Evolutionary conservation across 1,140 invertebrate genomes (phyloP).

Genomic region (Drosophila baimaii): DNA sequence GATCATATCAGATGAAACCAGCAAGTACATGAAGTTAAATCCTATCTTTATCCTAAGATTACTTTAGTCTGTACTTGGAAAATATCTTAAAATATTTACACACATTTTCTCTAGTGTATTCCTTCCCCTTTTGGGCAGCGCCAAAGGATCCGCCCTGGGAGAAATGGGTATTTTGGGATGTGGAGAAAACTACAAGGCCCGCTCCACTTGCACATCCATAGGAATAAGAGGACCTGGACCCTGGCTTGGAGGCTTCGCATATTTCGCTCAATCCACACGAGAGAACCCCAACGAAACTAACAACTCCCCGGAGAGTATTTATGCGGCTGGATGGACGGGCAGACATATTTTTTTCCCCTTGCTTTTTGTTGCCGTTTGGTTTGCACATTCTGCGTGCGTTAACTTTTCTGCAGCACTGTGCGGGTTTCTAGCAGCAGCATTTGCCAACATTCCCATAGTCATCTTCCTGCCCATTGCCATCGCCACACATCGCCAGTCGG

Average conservation of each 20-base stretch:
- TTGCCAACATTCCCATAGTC: conserved; percentile 70
- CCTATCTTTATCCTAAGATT: neutral
- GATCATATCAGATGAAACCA: neutral
- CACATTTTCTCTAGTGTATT: conserved; percentile 1
- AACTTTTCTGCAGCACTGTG: conserved; percentile 68
- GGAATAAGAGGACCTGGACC: conserved; percentile 7
- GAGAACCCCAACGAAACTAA: conserved; percentile 52
- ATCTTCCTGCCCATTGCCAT: conserved; percentile 28
- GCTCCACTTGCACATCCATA: conserved; percentile 9
- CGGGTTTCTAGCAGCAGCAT: conserved; percentile 51
- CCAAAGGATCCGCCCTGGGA: conserved; percentile 18
- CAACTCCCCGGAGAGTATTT: conserved; percentile 79
- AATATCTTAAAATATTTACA: too few relatives aligned
- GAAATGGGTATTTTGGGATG: conserved; percentile 21
- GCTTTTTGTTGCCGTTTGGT: conserved; percentile 10
- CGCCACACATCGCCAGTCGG: conserved; percentile 14
- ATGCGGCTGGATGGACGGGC: conserved; percentile 69
- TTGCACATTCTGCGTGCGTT: conserved; percentile 48
- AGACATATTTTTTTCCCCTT: conserved; percentile 48
- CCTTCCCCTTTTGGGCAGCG: neutral
- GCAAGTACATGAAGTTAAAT: too few relatives aligned
- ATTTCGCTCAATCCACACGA: conserved; percentile 61
- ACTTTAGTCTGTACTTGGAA: neutral
- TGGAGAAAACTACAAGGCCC: conserved; percentile 22
- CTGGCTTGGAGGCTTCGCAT: conserved; percentile 44